Percentiles rank a stretch among this genome's conserved stretches.
Conservation (phyloP, 1,140 invertebrate genomes). For the Lordiphosa mommai region DNA sequence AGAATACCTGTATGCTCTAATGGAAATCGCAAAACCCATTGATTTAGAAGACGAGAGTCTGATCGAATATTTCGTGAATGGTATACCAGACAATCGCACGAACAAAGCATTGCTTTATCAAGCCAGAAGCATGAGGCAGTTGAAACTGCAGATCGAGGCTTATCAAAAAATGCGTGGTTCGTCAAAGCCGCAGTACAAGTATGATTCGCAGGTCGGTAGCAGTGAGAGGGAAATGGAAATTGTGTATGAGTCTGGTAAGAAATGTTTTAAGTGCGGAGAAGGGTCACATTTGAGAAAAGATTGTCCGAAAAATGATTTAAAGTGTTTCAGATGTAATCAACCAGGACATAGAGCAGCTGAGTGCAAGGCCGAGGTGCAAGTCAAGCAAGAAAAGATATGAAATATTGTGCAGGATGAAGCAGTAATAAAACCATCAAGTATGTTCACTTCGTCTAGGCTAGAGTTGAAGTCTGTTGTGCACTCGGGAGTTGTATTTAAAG, state of each 20-base stretch:
- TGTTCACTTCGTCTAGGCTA: too few relatives aligned
- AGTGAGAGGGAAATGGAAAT: not conserved
- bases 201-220: not conserved
- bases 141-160: too few relatives aligned
- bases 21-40: too few relatives aligned
- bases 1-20: too few relatives aligned
- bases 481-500: too few relatives aligned
- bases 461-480: too few relatives aligned
- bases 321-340: not conserved
- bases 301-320: not conserved
- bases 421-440: not conserved
- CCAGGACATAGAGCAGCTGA: not conserved
- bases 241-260: not conserved
- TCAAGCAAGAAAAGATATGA: not conserved
- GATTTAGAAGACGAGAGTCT: not conserved
- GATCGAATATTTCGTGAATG: too few relatives aligned
- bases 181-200: not conserved
- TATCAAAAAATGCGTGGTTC: not conserved
- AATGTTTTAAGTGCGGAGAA: not conserved
- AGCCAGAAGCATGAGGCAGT: too few relatives aligned
- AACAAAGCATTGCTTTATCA: too few relatives aligned
- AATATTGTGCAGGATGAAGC: not conserved
- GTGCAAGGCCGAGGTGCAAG: not conserved
- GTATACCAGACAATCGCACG: too few relatives aligned
- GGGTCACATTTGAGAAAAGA: not conserved